These are phyloP conservation scores for Pseudanteris insignis DNA, from an alignment of 2,888 invertebrate genomes.

Conservation along the genomic window DNA sequence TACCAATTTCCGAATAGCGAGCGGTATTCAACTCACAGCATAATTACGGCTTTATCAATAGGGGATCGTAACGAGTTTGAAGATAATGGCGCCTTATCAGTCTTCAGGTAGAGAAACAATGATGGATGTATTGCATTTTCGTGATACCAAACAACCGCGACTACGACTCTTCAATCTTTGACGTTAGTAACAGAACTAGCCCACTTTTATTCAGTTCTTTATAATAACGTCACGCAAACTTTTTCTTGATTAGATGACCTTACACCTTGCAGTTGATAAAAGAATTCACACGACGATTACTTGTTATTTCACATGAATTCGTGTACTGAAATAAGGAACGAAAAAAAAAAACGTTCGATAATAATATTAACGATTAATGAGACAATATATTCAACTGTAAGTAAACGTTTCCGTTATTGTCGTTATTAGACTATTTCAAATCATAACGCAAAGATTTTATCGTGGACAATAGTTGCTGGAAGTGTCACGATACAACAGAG, in stretches of 20 bases:
- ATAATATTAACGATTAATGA: too few species aligned
- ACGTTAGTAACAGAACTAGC: conserved; percentile 35
- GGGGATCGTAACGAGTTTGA: conserved; percentile 65
- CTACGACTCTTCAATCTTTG: conserved; percentile 44
- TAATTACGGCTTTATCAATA: conserved; percentile 65
- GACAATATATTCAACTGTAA: too few species aligned
- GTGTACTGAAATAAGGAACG: too few species aligned
- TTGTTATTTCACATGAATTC: too few species aligned
- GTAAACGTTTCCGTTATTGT: too few species aligned
- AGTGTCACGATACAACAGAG: too few species aligned
- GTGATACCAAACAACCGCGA: conserved; percentile 47
- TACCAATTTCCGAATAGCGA: conserved; percentile 62
- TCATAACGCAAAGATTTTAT: too few species aligned
- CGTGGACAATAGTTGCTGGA: too few species aligned
- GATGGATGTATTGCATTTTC: conserved; percentile 63
- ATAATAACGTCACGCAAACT: conserved; percentile 42
- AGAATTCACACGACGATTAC: too few species aligned
- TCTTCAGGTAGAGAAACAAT: conserved; percentile 62
- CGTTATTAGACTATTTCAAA: too few species aligned
- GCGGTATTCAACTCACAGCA: conserved; percentile 53
- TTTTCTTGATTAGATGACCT: conserved; percentile 36
- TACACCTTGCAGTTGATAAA: conserved; percentile 30
- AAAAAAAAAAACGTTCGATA: too few species aligned
- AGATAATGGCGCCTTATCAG: conserved; percentile 65
- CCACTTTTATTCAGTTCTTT: conserved; percentile 33